Evolutionary conservation across 2,113 vertebrate genomes (phyloP), one percentile per base, ranked within the genome.

Genomic region (Chlorocebus sabaeus): DNA sequence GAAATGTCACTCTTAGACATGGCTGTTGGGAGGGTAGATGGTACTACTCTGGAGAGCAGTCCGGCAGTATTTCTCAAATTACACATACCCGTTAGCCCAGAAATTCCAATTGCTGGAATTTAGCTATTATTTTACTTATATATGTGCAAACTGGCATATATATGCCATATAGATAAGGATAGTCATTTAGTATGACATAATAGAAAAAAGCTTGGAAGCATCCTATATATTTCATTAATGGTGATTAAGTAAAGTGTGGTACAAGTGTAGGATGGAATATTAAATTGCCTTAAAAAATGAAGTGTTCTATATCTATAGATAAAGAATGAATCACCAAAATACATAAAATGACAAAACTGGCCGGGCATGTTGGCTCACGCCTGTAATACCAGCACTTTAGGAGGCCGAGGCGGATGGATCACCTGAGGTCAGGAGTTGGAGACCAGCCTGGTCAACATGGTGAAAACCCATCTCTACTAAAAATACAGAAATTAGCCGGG

Each of bases 241-340:
- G 35, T 84, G 73, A 73, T 72, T 93, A 79, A 80, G 18, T 55
- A 57, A 67, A 61, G 64, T 72, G 64, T 78, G 38, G 61, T 90
- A 32, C 20, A 52, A 61, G 7, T 95, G 6, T 92, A 76, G 93
- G 93, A 45, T 86, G 22, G 52, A 80, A 57, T 86, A 61, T 84
- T 92, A 61, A 90, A 75, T 61, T 87, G 50, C 61, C 64, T 96
- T 96, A 55, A 79, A 70, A 86, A 93, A 70, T 50, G 72, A 84
- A 50, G 10, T 93, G 43, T 83, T 87, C 27, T 59, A 0, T 85
- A 70, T 90, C 2, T 86, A 57, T 6, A 43, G 25, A 38, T 70
- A 88, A 93, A 50, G 50, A 88, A 88, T 27, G 85, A 38, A 50
- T 82, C n/a, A 59, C 16, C 7, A 85, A 72, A 93, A 85, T 57